Conservation (phyloP, 2,797 vertebrate species). For the Dendrocincla tyrannina region DNA sequence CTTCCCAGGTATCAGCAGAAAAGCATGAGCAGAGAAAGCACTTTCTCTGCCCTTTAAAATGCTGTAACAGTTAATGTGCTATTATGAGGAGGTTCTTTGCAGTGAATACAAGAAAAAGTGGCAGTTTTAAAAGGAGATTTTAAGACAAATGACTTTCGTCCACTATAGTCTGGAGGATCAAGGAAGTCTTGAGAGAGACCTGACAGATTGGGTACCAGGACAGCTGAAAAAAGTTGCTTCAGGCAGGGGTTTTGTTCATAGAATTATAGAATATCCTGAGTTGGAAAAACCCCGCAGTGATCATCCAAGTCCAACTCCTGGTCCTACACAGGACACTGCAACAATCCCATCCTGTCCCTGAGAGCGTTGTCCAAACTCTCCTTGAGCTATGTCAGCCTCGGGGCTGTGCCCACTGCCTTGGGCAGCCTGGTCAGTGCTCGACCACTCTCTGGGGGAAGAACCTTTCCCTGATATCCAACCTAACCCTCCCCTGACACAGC, state of each 20-base stretch:
- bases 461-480: accelerated
- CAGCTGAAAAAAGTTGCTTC: neutral
- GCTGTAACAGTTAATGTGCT: accelerated
- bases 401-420: neutral
- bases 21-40: neutral
- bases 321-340: neutral
- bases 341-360: neutral
- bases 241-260: neutral
- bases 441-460: neutral
- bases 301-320: neutral
- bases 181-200: neutral
- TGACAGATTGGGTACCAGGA: neutral
- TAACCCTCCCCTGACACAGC: accelerated
- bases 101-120: neutral
- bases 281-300: neutral
- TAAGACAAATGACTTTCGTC: neutral
- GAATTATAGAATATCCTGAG: neutral
- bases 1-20: neutral
- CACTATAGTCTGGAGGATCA: neutral
- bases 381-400: neutral
- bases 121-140: neutral
- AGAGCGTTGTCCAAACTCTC: accelerated
- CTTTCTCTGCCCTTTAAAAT: neutral
- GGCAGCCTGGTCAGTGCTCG: neutral
- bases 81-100: neutral